A percentile compares a stretch with the other conserved stretches of the same genome.
phyloP scores from a whole-genome alignment of 53 echinoderm and acorn worm genomes.

The Hippasteria phrygiana region DNA sequence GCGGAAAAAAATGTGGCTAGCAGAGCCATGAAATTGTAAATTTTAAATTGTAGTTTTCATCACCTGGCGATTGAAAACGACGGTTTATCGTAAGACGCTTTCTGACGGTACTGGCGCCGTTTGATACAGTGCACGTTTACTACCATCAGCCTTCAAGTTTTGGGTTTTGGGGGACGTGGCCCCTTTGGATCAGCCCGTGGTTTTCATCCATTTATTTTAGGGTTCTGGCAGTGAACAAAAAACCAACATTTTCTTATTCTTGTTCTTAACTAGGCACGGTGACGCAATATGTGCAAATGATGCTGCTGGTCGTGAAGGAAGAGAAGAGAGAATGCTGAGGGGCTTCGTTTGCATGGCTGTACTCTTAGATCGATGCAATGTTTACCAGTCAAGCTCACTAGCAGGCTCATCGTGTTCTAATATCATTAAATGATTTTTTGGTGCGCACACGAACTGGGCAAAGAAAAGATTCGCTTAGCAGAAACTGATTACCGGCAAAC shows the following conservation, averaged over 20 bases:
- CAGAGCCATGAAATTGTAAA: too few species aligned
- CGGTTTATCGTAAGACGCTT: background rate
- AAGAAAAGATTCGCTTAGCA: too few species aligned
- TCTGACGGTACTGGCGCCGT: background rate
- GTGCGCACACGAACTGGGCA: too few species aligned
- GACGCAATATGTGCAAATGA: conserved; percentile 14
- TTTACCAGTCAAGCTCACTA: too few species aligned
- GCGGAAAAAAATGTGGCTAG: too few species aligned
- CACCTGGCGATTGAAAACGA: too few species aligned
- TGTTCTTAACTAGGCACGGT: background rate
- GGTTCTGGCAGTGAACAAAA: background rate
- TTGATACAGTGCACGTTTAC: too few species aligned
- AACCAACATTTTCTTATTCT: background rate
- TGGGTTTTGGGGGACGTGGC: background rate
- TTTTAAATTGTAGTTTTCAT: too few species aligned
- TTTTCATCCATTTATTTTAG: background rate
- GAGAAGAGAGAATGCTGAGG: background rate
- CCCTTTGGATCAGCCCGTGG: background rate
- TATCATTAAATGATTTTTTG: too few species aligned
- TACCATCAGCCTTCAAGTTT: background rate
- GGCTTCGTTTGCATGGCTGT: background rate
- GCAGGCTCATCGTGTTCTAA: too few species aligned
- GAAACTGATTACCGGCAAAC: too few species aligned
- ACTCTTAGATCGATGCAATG: too few species aligned
- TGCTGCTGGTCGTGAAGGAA: conserved; percentile 14